Percentiles rank a stretch among this genome's conserved stretches.
Conservation (phyloP, 2,888 invertebrate genomes). For the Cremastobaeus sp. region DNA sequence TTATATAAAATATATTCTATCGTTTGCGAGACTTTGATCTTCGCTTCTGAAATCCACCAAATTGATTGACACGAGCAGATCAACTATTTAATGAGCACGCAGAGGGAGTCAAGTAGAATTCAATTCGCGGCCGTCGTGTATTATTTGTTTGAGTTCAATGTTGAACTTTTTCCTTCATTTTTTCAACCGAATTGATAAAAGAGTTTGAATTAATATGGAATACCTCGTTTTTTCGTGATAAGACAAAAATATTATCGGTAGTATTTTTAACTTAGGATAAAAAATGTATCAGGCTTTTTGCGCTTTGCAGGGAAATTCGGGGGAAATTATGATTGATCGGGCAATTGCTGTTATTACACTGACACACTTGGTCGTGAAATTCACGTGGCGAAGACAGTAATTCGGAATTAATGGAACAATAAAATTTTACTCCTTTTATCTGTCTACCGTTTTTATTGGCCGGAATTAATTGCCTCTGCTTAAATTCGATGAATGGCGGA, state of each 20-base stretch:
- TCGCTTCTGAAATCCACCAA: not conserved
- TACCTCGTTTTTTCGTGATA: no score
- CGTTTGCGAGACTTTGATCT: constrained; percentile 12
- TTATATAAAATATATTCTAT: constrained; percentile 18
- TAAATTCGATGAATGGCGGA: not conserved
- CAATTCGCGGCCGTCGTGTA: no score
- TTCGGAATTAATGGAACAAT: constrained; percentile 4
- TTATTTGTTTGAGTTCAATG: no score
- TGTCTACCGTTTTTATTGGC: not conserved
- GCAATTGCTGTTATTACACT: constrained; percentile 14
- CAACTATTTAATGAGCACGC: constrained; percentile 6
- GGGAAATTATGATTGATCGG: constrained; percentile 23
- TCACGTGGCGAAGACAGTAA: constrained; percentile 2
- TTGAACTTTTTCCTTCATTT: no score
- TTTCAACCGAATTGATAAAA: no score
- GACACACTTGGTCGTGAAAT: constrained; percentile 8
- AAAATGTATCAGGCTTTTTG: no score
- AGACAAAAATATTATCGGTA: no score
- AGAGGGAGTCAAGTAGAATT: no score
- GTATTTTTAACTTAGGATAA: no score
- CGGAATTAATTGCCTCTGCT: constrained; percentile 2
- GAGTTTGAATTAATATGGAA: no score
- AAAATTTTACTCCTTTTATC: constrained; percentile 11
- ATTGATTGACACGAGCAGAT: constrained; percentile 7
- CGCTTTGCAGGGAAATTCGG: no score